Conservation (phyloP, 2,888 invertebrate species). For the Agrotis clavis region DNA sequence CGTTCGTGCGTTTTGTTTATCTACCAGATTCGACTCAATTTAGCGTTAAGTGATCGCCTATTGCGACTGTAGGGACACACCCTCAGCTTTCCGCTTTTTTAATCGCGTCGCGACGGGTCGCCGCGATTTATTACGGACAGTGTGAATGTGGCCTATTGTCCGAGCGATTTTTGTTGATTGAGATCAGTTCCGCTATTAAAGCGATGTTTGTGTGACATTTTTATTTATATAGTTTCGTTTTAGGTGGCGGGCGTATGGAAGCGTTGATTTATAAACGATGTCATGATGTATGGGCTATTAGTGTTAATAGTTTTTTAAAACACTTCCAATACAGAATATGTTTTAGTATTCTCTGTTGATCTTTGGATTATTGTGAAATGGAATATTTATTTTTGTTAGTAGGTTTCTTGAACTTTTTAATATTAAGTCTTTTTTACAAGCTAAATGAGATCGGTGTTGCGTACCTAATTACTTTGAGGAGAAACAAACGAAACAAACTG, state of each 20-base stretch:
- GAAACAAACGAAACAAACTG: too few species aligned
- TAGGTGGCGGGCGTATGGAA: conserved; percentile 36
- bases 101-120: conserved; percentile 79
- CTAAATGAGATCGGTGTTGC: too few species aligned
- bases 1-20: conserved; percentile 85
- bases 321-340: conserved; percentile 29
- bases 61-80: conserved; percentile 76
- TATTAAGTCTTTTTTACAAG: too few species aligned
- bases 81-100: conserved; percentile 81
- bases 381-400: too few species aligned
- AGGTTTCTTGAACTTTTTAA: too few species aligned
- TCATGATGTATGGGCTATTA: conserved; percentile 52
- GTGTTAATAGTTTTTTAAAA: conserved; percentile 62
- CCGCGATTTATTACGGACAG: conserved; percentile 80
- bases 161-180: conserved; percentile 74
- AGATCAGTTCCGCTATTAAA: conserved; percentile 80
- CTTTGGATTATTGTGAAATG: too few species aligned
- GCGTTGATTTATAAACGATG: conserved; percentile 62
- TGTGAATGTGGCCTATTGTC: conserved; percentile 78
- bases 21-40: conserved; percentile 85
- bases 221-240: conserved; percentile 63
- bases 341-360: background rate
- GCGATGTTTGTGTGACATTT: conserved; percentile 70
- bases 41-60: conserved; percentile 84
- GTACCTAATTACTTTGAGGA: too few species aligned